A percentile compares a stretch with the other conserved stretches of the same genome.
Conservation (phyloP, 1,140 invertebrate species). For the Pomacea maculata region DNA sequence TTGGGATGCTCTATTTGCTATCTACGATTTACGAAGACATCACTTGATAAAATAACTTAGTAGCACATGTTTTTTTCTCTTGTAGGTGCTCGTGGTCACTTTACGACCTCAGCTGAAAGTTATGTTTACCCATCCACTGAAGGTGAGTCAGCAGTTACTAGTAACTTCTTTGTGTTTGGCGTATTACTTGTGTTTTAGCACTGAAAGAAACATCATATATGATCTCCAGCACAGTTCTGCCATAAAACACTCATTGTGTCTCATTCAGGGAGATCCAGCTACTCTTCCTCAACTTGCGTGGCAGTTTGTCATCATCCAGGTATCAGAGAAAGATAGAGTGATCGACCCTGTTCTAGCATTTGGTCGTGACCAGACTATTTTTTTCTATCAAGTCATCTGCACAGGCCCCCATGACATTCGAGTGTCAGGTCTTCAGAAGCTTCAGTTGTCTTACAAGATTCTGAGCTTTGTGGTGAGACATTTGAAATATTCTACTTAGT, state of each 20-base stretch:
- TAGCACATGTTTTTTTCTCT: background rate
- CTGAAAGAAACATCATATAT: too few species aligned
- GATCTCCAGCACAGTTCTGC: too few species aligned
- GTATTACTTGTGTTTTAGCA: too few species aligned
- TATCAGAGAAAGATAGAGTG: slow-evolving; percentile 75
- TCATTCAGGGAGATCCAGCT: slow-evolving; percentile 59
- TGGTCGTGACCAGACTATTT: slow-evolving; percentile 79
- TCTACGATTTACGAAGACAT: too few species aligned
- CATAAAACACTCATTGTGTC: background rate
- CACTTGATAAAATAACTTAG: too few species aligned
- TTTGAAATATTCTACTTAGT: background rate
- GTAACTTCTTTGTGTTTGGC: too few species aligned
- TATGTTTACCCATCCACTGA: slow-evolving; percentile 74
- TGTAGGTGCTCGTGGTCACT: slow-evolving; percentile 84
- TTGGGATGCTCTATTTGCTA: too few species aligned
- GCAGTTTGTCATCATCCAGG: slow-evolving; percentile 89
- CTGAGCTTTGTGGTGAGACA: slow-evolving; percentile 68
- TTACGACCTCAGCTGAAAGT: slow-evolving; percentile 79
- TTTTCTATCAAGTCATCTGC: slow-evolving; percentile 80
- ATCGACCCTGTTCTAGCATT: slow-evolving; percentile 88
- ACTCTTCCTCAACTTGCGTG: slow-evolving; percentile 87
- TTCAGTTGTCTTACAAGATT: slow-evolving; percentile 75
- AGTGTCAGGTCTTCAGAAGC: slow-evolving; percentile 75
- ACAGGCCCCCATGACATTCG: slow-evolving; percentile 68
- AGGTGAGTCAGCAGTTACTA: slow-evolving; percentile 40